Evolutionary conservation across 2,113 vertebrate species (phyloP).

Genomic region (Lutjanus erythropterus): DNA sequence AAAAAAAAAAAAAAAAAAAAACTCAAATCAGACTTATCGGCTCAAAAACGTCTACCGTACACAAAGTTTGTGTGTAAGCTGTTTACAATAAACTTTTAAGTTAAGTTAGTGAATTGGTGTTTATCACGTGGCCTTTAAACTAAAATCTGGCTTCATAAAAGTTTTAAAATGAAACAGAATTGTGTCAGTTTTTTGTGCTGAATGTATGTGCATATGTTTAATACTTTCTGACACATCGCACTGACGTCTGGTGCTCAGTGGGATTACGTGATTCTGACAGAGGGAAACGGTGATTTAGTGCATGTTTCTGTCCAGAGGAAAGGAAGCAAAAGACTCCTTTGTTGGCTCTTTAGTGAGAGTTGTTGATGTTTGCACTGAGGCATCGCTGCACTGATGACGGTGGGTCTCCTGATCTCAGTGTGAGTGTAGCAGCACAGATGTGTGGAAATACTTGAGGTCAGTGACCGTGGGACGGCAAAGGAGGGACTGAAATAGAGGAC

Average conservation of each 20-base stretch:
- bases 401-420: conserved; percentile 76
- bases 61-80: too few species aligned
- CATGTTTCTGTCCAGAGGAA: conserved; percentile 47
- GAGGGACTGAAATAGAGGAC: conserved; percentile 68
- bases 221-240: neutral
- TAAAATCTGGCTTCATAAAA: neutral
- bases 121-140: neutral
- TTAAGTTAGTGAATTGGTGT: too few species aligned
- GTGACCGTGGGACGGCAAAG: conserved; percentile 59
- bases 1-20: too few species aligned
- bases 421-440: conserved; percentile 71
- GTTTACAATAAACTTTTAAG: too few species aligned
- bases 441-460: conserved; percentile 80
- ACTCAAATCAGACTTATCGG: too few species aligned
- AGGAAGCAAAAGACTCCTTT: conserved; percentile 55
- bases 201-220: neutral
- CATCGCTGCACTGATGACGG: conserved; percentile 64
- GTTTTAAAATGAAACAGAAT: neutral
- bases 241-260: conserved; percentile 17
- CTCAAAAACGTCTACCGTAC: too few species aligned
- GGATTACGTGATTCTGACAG: conserved; percentile 7
- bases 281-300: conserved; percentile 33
- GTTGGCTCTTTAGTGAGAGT: conserved; percentile 47
- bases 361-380: conserved; percentile 69
- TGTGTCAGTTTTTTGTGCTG: neutral